These are phyloP conservation scores for Decapterus maruadsi DNA, from an alignment of 2,797 vertebrate species.

Conservation along the genomic window DNA sequence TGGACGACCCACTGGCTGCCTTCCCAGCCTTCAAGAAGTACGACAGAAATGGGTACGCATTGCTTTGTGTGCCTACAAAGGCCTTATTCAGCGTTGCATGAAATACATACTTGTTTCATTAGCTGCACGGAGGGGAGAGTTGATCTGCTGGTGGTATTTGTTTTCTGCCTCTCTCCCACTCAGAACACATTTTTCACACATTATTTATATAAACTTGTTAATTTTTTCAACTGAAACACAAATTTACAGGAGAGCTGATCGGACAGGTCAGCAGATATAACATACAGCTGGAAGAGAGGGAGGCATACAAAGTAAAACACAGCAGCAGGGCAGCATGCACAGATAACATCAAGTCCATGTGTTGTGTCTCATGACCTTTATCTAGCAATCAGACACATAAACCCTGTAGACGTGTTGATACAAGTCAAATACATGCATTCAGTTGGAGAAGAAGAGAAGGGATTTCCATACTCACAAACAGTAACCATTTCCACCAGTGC, in stretches of 20 bases:
- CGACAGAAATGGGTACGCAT: conserved; percentile 94
- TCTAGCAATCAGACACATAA: not conserved
- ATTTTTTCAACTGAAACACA: no score
- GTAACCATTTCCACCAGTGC: not conserved
- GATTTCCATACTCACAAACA: not conserved
- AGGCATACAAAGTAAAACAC: not conserved
- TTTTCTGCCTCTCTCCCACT: not conserved
- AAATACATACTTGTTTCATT: conserved; percentile 36
- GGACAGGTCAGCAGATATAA: no score
- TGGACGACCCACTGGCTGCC: conserved; percentile 92
- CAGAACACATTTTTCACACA: not conserved
- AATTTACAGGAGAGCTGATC: no score
- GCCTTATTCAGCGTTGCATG: conserved; percentile 27
- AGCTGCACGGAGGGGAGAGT: not conserved
- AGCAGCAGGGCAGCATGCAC: not conserved
- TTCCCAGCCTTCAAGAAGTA: conserved; percentile 97
- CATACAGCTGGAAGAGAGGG: not conserved
- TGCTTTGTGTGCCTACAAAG: conserved; percentile 24
- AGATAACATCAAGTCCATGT: not conserved
- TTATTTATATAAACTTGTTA: no score
- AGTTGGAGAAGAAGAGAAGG: not conserved
- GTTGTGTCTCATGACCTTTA: not conserved
- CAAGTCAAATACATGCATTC: not conserved
- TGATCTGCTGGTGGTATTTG: conserved; percentile 17
- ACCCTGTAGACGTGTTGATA: not conserved